A percentile compares a stretch with the other conserved stretches of the same genome.
phyloP scores from a whole-genome alignment of 1,140 invertebrate genomes.

The Hylyphantes graminicola region DNA sequence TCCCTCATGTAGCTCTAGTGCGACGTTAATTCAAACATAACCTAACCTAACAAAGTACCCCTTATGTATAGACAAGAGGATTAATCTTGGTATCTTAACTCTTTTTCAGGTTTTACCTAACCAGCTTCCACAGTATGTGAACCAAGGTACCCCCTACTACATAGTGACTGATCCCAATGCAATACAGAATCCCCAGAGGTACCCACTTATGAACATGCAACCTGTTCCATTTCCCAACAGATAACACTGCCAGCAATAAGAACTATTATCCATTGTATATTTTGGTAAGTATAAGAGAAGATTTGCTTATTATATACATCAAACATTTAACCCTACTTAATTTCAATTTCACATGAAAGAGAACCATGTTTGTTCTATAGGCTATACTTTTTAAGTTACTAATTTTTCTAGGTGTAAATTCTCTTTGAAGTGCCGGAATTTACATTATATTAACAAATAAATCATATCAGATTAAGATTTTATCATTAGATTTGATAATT shows the following conservation, averaged over 20 bases:
- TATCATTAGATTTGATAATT: too few relatives aligned
- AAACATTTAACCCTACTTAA: too few relatives aligned
- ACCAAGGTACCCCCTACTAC: neutral
- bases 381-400: too few relatives aligned
- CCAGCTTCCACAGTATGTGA: neutral
- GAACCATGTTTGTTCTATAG: too few relatives aligned
- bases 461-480: too few relatives aligned
- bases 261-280: neutral
- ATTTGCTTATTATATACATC: too few relatives aligned
- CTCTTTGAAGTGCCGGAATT: too few relatives aligned
- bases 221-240: neutral
- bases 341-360: too few relatives aligned
- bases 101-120: neutral
- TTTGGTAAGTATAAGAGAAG: slow-evolving; percentile 7
- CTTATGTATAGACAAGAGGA: neutral
- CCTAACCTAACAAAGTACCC: too few relatives aligned
- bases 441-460: too few relatives aligned
- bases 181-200: neutral
- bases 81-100: neutral
- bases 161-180: neutral
- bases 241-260: neutral
- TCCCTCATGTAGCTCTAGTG: too few relatives aligned
- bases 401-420: too few relatives aligned
- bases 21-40: neutral
- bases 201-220: slow-evolving; percentile 26